A percentile compares a stretch with the other conserved stretches of the same genome.
phyloP scores from a whole-genome alignment of 2,888 invertebrate species.

The Melanotus villosus region DNA sequence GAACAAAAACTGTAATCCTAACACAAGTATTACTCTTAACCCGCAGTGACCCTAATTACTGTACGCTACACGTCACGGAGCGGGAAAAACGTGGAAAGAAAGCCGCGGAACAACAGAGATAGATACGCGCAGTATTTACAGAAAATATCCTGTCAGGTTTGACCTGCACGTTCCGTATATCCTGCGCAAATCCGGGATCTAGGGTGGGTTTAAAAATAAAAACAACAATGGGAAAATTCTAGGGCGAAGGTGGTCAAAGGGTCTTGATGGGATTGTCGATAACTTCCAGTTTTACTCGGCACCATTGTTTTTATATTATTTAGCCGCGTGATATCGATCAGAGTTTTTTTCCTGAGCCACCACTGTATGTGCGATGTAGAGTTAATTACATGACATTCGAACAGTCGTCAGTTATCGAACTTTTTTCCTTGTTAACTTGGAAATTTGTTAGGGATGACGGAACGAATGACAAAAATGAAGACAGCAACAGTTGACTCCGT shows the following conservation, averaged over 20 bases:
- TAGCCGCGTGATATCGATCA: neutral
- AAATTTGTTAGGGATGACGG: slow-evolving; percentile 3
- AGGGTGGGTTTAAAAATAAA: slow-evolving; percentile 37
- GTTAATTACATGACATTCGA: slow-evolving; percentile 2
- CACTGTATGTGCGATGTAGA: neutral
- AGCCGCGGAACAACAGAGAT: slow-evolving; percentile 25
- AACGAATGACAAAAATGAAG: slow-evolving; percentile 24
- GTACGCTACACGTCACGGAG: slow-evolving; percentile 27
- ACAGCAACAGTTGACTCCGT: slow-evolving; percentile 48
- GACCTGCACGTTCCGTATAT: slow-evolving; percentile 36
- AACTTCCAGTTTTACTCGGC: neutral
- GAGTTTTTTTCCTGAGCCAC: neutral
- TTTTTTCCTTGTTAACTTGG: slow-evolving; percentile 1
- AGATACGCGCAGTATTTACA: slow-evolving; percentile 34
- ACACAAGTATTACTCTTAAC: slow-evolving; percentile 31
- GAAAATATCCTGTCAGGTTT: slow-evolving; percentile 37
- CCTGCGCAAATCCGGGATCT: slow-evolving; percentile 36
- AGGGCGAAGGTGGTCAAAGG: slow-evolving; percentile 25
- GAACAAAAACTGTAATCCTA: slow-evolving; percentile 20
- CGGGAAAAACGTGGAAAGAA: slow-evolving; percentile 29
- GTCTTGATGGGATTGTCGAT: slow-evolving; percentile 22
- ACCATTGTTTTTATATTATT: slow-evolving; percentile 1
- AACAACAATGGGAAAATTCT: slow-evolving; percentile 31
- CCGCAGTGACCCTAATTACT: slow-evolving; percentile 39
- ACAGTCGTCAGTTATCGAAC: neutral